Evolutionary conservation across 2,888 invertebrate species (phyloP).

Genomic region (Eupithecia subfuscata): DNA sequence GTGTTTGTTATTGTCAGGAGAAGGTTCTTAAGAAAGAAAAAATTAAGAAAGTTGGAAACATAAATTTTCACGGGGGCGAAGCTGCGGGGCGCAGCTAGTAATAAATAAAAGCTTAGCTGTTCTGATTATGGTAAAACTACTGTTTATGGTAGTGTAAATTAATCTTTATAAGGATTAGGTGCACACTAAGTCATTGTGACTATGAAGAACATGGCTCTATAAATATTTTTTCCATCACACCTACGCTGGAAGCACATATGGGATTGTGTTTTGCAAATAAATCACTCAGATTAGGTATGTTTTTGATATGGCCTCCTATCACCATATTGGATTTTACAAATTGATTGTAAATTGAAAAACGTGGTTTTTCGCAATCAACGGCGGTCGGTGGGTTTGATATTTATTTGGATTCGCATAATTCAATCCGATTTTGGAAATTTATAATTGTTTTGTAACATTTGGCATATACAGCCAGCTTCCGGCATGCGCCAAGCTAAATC

Average conservation of each 20-base stretch:
- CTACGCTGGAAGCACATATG: slow-evolving; percentile 14
- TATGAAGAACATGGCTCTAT: background rate
- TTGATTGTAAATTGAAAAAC: slow-evolving; percentile 26
- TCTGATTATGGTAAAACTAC: background rate
- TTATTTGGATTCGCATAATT: slow-evolving; percentile 5
- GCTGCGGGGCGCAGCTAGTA: too few species aligned
- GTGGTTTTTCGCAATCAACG: slow-evolving; percentile 18
- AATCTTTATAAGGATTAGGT: slow-evolving; percentile 12
- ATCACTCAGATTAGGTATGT: slow-evolving; percentile 14
- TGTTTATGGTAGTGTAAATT: slow-evolving; percentile 23
- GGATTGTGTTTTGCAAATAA: slow-evolving; percentile 23
- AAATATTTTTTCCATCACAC: slow-evolving; percentile 24
- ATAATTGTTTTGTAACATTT: background rate
- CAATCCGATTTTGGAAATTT: background rate
- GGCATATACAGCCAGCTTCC: background rate
- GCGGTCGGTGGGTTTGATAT: background rate
- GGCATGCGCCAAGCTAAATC: background rate
- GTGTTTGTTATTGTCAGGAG: too few species aligned
- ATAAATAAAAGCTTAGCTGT: background rate
- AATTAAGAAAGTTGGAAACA: too few species aligned
- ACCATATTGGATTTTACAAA: slow-evolving; percentile 21
- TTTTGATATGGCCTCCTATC: slow-evolving; percentile 5
- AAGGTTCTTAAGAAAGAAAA: too few species aligned
- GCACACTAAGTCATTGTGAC: slow-evolving; percentile 1
- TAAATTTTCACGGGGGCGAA: too few species aligned